Conservation (phyloP, 2,113 vertebrate genomes). For the Rhinogobius similis region DNA sequence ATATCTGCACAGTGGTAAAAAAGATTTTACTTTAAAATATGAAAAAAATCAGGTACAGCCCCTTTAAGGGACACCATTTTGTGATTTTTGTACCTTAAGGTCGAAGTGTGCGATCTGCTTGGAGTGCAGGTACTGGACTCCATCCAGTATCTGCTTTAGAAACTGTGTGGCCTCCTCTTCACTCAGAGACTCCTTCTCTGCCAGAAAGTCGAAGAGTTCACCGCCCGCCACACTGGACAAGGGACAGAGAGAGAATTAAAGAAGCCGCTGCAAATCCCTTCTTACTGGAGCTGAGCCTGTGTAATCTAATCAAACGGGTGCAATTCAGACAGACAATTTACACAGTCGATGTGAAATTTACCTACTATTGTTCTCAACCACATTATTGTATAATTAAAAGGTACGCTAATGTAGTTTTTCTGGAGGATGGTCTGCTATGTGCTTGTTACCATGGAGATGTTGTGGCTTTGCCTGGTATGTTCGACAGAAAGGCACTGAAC, state of each 20-base stretch:
- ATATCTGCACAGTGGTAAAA: no score
- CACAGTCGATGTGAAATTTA: constrained; percentile 4
- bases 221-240: constrained; percentile 90
- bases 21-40: no score
- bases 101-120: constrained; percentile 97
- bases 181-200: constrained; percentile 95
- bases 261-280: constrained; percentile 50
- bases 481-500: no score
- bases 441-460: not conserved
- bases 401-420: not conserved
- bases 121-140: constrained; percentile 94
- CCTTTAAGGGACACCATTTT: not conserved
- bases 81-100: constrained; percentile 84
- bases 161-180: constrained; percentile 98
- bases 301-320: constrained; percentile 59
- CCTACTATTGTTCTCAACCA: not conserved
- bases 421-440: not conserved
- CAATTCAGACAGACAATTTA: constrained; percentile 42
- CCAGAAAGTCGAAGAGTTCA: constrained; percentile 97
- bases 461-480: no score
- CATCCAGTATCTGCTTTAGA: constrained; percentile 97
- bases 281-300: constrained; percentile 49
- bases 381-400: not conserved
- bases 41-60: no score
- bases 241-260: constrained; percentile 17